Base-by-base conservation (phyloP, 2,888 invertebrate genomes). In the Stenodera caucasica region DNA sequence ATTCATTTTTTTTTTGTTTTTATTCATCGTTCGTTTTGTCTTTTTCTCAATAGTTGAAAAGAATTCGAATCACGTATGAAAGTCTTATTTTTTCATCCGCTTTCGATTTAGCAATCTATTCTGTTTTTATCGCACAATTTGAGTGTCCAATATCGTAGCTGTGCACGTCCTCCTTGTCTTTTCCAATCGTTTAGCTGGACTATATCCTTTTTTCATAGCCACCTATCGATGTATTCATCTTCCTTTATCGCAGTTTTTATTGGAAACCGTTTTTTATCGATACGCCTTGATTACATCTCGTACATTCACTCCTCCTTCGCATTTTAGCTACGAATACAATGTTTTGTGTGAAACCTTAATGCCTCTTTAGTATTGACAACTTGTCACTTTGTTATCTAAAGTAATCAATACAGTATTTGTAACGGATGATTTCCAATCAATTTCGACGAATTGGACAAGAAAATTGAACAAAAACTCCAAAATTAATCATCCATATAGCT, bases 51-150 rank as follows among this genome's bases (percentile, higher is more conserved):
- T 18, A 40, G 37, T 40, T 5, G 55, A 49, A 58, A 65, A 60
- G 59, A 69, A 77, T 77, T 76, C 77, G 60, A 49, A 59, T 66
- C 78, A 78, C 79, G 79, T 76, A 75, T 67, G 67, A 64, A 71
- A 72, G 73, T 75, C 75, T 75, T 75, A 77, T 77, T 79, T 78
- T 79, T 78, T 77, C 77, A 77, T 78, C 75, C 77, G 70, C 72
- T 70, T 77, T 75, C 78, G 78, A 78, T 78, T 78, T 75, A 75
- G 78, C 78, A 75, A 78, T 78, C 77, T 73, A 78, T 78, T 78
- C 77, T 72, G 73, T 78, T 78, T 78, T 78, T 78, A 79, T 79
- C 78, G 77, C 72, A 66, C 76, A 75, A 77, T 78, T 76, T 75
- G 74, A 75, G 75, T 76, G 75, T 75, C 76, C 77, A 71, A 74